Evolutionary conservation across 2,113 vertebrate genomes (phyloP), one percentile per base, ranked within the genome.

Genomic region (Sitta europaea): DNA sequence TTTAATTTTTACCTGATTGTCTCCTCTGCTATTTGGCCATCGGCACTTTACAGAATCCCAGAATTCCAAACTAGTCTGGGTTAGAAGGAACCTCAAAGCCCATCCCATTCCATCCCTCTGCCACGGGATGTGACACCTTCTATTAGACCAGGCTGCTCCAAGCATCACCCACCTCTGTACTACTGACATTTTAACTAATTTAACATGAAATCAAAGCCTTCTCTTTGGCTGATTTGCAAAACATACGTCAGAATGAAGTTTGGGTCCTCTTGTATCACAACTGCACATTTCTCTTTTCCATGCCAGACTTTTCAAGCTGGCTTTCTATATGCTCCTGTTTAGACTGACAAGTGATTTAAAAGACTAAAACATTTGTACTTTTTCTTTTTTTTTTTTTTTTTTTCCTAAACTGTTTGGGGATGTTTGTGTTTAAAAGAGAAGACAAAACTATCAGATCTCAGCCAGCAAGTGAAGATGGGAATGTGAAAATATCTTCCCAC

Each of bases 341-440:
- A 78, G 22, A 51, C 53, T 92, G 45, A n/a, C 22, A 85, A 79
- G 29, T 86, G 86, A 80, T 88, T 76, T 73, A 65, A 62, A 87
- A 90, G 21, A 53, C 54, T 48, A 68, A 63, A 93, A 71, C 17
- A 53, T 75, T 72, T 75, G 33, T 42, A 63, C 14, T 40, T 74
- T 35, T 62, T 11, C 22, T 29, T 33, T 29, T 16, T 16, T 7
- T 0, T 0, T 29, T 33, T 29, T 16, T 16, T 7, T 0, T 0
- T 0, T 2, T 4, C 4, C 33, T 20, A 36, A 58, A 81, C 27
- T 61, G 38, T 67, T 43, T 20, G 80, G 85, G 35, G 61, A 47
- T 75, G 70, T 81, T 87, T 91, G 68, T 33, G 73, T 66, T 81
- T 59, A 51, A 58, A 72, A 62, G 51, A 50, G 57, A 54, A 82